A percentile compares a stretch with the other conserved stretches of the same genome.
Conservation (phyloP, 1,140 invertebrate genomes). For the Olivierus martensii region DNA sequence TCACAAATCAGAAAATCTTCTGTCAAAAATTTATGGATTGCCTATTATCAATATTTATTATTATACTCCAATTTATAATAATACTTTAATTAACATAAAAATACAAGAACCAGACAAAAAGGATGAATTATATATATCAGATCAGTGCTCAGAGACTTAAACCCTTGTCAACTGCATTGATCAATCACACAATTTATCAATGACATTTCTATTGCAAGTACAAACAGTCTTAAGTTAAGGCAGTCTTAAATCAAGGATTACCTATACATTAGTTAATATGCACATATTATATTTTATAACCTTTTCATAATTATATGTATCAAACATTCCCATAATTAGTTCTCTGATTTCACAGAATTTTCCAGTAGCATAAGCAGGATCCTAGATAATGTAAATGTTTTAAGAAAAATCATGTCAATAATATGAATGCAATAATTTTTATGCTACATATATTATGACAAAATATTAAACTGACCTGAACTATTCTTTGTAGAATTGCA, state of each 20-base stretch:
- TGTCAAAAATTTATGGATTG: no score
- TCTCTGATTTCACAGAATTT: constrained; percentile 42
- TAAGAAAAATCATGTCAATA: not conserved
- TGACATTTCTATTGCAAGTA: not conserved
- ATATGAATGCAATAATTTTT: not conserved
- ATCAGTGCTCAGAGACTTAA: not conserved
- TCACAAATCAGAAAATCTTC: no score
- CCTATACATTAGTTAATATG: no score
- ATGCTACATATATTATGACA: not conserved
- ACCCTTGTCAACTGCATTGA: not conserved
- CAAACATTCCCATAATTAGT: constrained; percentile 38
- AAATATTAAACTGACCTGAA: constrained; percentile 27
- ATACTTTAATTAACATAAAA: no score
- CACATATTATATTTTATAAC: constrained; percentile 4
- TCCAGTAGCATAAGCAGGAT: constrained; percentile 37
- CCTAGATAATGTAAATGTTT: constrained; percentile 23
- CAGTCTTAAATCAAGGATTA: not conserved
- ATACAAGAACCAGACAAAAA: not conserved
- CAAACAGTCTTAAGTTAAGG: no score
- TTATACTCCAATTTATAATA: not conserved
- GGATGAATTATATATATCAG: no score
- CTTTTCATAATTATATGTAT: constrained; percentile 42
- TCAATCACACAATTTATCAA: no score
- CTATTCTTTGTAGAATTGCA: constrained; percentile 39
- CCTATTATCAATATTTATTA: no score